Evolutionary conservation across 2,113 vertebrate species (phyloP).

Genomic region (Gnathonemus longibarbis): DNA sequence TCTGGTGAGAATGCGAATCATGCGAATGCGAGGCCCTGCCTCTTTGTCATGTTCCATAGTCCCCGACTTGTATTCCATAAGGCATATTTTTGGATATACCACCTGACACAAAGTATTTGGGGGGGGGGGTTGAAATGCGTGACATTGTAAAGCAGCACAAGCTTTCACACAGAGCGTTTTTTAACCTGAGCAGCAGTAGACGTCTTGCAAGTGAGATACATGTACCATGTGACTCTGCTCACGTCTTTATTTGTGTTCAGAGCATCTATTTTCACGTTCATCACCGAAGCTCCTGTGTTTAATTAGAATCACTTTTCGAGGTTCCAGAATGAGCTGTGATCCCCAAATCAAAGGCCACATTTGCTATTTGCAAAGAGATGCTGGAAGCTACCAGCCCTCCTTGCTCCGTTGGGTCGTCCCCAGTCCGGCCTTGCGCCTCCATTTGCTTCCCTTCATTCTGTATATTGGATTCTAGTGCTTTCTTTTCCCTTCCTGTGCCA

Average conservation of each 20-base stretch:
- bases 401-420: neutral
- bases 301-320: neutral
- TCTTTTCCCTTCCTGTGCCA: constrained; percentile 20
- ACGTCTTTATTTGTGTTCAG: neutral
- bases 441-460: constrained; percentile 18
- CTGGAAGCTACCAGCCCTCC: neutral
- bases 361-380: neutral
- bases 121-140: neutral
- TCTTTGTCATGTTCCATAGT: neutral
- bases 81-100: neutral
- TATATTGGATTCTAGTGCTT: constrained; percentile 29
- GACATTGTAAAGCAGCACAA: neutral
- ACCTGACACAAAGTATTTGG: neutral
- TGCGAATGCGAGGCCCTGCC: no score
- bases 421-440: neutral
- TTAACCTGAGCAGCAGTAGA: neutral
- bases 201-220: neutral
- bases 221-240: neutral
- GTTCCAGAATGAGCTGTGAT: neutral
- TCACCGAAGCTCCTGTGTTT: neutral
- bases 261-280: neutral
- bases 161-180: neutral
- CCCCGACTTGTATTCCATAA: neutral
- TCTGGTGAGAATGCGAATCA: neutral
- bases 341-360: neutral